Evolutionary conservation across 2,888 invertebrate genomes (phyloP), one percentile per base, ranked within the genome.

Genomic region (Ischnus inquisitorius): DNA sequence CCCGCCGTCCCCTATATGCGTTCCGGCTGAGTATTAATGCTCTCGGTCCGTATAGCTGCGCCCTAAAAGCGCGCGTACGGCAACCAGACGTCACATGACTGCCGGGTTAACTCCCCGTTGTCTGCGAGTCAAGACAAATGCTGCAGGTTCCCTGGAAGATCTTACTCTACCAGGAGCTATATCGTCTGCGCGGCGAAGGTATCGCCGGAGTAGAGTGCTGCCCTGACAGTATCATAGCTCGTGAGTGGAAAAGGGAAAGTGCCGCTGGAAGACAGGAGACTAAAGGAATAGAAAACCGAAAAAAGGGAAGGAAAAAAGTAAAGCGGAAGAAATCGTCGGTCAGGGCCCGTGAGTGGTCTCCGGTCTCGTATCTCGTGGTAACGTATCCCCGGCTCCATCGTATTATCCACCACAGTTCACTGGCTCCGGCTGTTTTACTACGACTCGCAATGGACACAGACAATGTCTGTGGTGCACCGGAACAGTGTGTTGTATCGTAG

Each of bases 291-390:
- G 68, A 5, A 34, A 71, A 43, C 57, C 34, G 67, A 67, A 34
- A 22, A 41, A 25, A n/a, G n/a, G n/a, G n/a, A n/a, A n/a, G n/a
- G n/a, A n/a, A 41, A 41, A 69, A 34, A 64, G 22, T 65, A 65
- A 60, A 43, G 51, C 60, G 48, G 67, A 57, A 76, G 80, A 77
- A 76, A 83, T 79, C 72, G 76, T 34, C 28, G 67, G 78, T 76
- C 65, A 48, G 80, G 72, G 76, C 22, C 67, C 60, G 75, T 83
- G 79, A 83, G 80, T 83, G 80, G 80, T 83, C 83, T 83, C 83
- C 57, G 72, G 76, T 22, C 83, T 83, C 83, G 76, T 77, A 77
- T 77, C 80, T 80, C 80, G 60, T 68, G 80, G 71, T 77, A 72
- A 64, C 72, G 72, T 83, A 80, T 60, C 62, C 68, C 71, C 65